Conservation (phyloP, 2,797 vertebrate genomes). For the Agapornis canus region DNA sequence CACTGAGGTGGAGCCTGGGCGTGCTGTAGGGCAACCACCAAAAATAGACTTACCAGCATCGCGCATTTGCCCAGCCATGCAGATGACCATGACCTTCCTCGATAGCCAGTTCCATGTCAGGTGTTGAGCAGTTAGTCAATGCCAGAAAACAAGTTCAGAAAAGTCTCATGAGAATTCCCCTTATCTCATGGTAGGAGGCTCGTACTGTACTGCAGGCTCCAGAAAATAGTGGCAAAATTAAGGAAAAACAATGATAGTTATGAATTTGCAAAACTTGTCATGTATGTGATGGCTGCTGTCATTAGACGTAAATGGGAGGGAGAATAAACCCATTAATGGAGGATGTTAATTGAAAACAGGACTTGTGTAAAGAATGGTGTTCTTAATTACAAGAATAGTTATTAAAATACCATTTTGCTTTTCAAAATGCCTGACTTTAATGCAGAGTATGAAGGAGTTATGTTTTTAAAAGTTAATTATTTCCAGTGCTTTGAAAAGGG, state of each 20-base stretch:
- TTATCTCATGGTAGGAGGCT: not conserved
- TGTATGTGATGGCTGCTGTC: not conserved
- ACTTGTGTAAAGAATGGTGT: not conserved
- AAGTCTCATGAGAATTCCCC: not conserved
- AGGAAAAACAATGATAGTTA: not conserved
- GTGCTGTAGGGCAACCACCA: not conserved
- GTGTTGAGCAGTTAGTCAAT: not conserved
- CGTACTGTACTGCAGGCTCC: accelerated
- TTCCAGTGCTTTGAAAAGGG: not conserved
- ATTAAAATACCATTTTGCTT: slow-evolving; percentile 18
- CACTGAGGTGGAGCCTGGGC: not conserved
- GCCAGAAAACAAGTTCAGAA: not conserved
- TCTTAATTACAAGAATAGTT: not conserved
- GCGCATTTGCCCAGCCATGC: not conserved
- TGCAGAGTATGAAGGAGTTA: not conserved
- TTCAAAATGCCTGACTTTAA: not conserved
- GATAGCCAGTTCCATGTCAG: not conserved
- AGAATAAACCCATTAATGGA: not conserved
- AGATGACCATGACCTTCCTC: not conserved
- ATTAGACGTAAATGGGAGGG: not conserved
- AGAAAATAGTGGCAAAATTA: not conserved
- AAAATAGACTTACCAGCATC: not conserved
- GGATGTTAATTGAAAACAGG: not conserved
- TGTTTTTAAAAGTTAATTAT: not conserved
- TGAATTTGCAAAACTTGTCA: not conserved